Conservation (phyloP, 2,797 vertebrate species). For the Mormyrops attenuatus region DNA sequence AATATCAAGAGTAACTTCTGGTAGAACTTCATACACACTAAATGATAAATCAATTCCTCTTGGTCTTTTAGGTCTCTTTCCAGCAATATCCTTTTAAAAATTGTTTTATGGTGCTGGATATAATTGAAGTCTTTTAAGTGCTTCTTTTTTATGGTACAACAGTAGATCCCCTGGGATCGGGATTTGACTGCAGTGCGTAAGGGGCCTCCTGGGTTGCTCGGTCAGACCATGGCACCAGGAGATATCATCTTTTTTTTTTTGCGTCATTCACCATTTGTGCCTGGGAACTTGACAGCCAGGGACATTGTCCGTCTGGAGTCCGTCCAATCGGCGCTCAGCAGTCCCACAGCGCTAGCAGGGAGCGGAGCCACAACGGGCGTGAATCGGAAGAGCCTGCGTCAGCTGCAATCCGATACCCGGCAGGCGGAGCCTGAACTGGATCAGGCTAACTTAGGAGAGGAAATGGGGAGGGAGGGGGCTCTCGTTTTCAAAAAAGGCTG, state of each 20-base stretch:
- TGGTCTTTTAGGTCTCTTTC: background rate
- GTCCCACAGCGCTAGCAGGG: background rate
- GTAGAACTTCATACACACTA: background rate
- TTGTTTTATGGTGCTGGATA: background rate
- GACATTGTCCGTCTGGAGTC: slow-evolving; percentile 2
- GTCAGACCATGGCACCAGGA: background rate
- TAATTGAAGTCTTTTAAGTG: background rate
- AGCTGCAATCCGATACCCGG: background rate
- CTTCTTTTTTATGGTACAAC: background rate
- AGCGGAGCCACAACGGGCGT: slow-evolving; percentile 1
- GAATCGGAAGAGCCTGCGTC: slow-evolving; percentile 8
- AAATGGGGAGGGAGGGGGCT: background rate
- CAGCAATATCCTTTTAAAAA: background rate
- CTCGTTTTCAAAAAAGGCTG: background rate
- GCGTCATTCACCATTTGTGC: slow-evolving; percentile 7
- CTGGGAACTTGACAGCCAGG: slow-evolving; percentile 1
- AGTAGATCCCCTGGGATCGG: background rate
- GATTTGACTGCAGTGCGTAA: background rate
- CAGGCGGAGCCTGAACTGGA: slow-evolving; percentile 2
- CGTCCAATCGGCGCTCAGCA: background rate
- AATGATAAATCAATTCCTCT: background rate
- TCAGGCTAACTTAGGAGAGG: slow-evolving; percentile 3
- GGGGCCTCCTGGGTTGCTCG: background rate
- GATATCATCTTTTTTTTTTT: slow-evolving; percentile 2
- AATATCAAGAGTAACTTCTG: background rate